Base-by-base conservation (phyloP, 37 sponge, comb jelly and placozoan species). In the Theonella swinhoei region DNA sequence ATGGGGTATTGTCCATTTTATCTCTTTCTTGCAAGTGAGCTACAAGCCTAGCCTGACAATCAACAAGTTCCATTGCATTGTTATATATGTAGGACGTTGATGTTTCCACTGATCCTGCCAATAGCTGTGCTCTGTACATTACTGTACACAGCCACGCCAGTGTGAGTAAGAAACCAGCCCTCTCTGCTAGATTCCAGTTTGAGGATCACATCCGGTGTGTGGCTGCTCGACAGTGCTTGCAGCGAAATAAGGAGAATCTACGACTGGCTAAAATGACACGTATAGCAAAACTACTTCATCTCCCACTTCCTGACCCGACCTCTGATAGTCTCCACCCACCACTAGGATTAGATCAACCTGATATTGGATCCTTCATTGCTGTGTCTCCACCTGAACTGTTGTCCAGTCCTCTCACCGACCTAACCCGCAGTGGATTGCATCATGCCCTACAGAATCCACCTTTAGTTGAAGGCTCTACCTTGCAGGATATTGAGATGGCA, bases 161-260 rank as follows among this genome's bases (percentile, higher is more conserved):
- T 30, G 9, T 72, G 31, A 80, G 76, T 20, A 82, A 69, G 35
- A 43, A 67, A 0, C 94, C 95, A 3, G 71, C 87, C 38, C 80
- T 91, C 66, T 82, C 95, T 34, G 85, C 84, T 1, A 67, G 72
- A 58, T 91, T 93, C 38, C 83, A 79, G 38, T 96, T 96, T 79
- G 83, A 88, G 14, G 97, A 96, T 61, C 94, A 93, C 83, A 96
- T 96, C 41, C 80, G 92, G 23, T 96, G 97, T 63, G 29, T 87
- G n/a, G 94, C 94, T 28, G 94, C 97, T 5, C 83, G 78, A 62
- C 76, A 83, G 62, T 54, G 86, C n/a, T 75, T 96, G 20, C 87
- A 70, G 41, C 82, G 85, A 17, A 78, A 75, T 70, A 82, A 78
- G 43, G 91, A 96, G 22, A 58, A 60, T 22, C 80, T 96, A 4